Base-by-base conservation (phyloP, 2,797 vertebrate species). In the Micropoecilia bifurca region DNA sequence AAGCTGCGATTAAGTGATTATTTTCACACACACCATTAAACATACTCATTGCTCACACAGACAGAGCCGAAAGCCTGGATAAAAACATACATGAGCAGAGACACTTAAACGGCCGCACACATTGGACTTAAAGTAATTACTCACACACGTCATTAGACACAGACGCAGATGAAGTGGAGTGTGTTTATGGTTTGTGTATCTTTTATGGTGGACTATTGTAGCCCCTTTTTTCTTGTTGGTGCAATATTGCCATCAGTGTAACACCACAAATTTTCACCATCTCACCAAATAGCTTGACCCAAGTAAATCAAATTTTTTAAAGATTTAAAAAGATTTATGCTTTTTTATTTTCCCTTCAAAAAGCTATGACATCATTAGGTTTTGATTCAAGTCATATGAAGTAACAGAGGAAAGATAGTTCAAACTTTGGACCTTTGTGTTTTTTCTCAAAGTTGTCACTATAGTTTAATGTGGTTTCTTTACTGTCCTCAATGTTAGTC, bases 1-100 rank as follows among this genome's bases (percentile, higher is more conserved):
- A 87, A 89, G 89, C 69, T 43, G 83, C 87, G 88, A 94, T 94
- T 93, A 94, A 92, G 92, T 93, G 92, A 95, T 94, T 91, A 95
- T 93, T 93, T 93, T 87, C 87, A 88, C 92, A 95, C 93, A 95
- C 92, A 90, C 92, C 93, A 93, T 94, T 94, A 95, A 94, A 95
- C 94, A 92, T 89, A 90, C 91, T 94, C 86, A 93, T 90, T 90
- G 91, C 90, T 81, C 84, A 77, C 88, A 84, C 66, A 92, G 90
- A 90, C 92, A 86, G 71, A 80, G 90, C 92, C 88, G 93, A 93
- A 93, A 88, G 85, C 88, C 71, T 84, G 80, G 90, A 93, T 90
- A 90, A 92, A 94, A 92, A 94, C 90, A 92, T 89, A 93, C 87
- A 92, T 89, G 88, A 91, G 87, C 91, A 90, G 88, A 93, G 92